phyloP scores from a whole-genome alignment of 1,140 invertebrate genomes.

The Steinernema khuongi region DNA sequence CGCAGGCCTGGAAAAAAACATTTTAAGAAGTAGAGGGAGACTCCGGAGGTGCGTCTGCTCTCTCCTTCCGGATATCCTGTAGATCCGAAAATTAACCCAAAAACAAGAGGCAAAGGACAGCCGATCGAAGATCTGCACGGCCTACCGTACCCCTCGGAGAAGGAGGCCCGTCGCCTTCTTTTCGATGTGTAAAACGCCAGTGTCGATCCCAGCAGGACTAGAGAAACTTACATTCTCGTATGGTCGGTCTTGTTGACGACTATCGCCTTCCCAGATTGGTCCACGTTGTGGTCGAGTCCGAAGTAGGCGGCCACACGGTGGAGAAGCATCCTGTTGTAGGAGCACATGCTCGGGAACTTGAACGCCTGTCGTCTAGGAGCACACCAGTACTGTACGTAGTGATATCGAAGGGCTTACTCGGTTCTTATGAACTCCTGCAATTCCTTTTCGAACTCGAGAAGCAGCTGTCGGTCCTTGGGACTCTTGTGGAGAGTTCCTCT shows the following conservation, averaged over 20 bases:
- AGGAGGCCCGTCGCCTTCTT: too few species aligned
- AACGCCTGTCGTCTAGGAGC: slow-evolving; percentile 65
- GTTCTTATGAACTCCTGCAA: slow-evolving; percentile 76
- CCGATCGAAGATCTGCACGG: too few species aligned
- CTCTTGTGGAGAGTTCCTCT: slow-evolving; percentile 83
- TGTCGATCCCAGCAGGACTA: too few species aligned
- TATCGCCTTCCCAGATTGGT: slow-evolving; percentile 76
- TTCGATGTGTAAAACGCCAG: too few species aligned
- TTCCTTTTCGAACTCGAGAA: slow-evolving; percentile 81
- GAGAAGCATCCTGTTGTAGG: slow-evolving; percentile 88
- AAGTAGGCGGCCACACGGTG: slow-evolving; percentile 86
- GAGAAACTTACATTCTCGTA: slow-evolving; percentile 69
- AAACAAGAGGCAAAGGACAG: too few species aligned
- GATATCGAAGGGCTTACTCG: slow-evolving; percentile 51
- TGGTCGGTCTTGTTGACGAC: slow-evolving; percentile 74
- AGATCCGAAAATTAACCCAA: too few species aligned
- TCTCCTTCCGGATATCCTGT: too few species aligned
- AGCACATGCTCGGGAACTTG: slow-evolving; percentile 82
- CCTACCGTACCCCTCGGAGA: too few species aligned
- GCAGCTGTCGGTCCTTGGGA: slow-evolving; percentile 74
- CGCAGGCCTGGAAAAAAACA: background rate
- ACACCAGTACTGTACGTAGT: slow-evolving; percentile 28
- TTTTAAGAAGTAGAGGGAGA: too few species aligned
- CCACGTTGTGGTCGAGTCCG: slow-evolving; percentile 86
- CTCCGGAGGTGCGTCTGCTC: too few species aligned